Evolutionary conservation across 2,888 invertebrate genomes (phyloP).

Genomic region (Cynaeus angustus): DNA sequence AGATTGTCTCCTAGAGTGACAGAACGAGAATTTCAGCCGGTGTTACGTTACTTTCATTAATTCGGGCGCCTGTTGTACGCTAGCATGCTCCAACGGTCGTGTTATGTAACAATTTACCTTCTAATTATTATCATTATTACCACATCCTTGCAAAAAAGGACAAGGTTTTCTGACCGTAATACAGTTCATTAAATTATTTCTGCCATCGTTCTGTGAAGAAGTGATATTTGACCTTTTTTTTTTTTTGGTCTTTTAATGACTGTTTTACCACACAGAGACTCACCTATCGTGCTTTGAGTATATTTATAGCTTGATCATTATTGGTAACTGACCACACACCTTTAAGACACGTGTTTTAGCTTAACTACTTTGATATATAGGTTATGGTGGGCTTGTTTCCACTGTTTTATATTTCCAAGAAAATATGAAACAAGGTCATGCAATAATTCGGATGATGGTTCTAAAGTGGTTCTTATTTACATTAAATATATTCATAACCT

Average conservation of each 20-base stretch:
- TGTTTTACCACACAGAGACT: conserved; percentile 23
- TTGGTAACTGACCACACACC: conserved; percentile 27
- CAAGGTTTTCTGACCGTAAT: conserved; percentile 22
- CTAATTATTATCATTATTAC: conserved; percentile 11
- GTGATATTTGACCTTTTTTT: conserved; percentile 17
- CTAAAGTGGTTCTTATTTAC: too few species aligned
- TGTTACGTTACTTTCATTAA: not conserved
- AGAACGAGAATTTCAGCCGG: not conserved
- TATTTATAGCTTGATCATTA: conserved; percentile 26
- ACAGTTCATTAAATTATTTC: conserved; percentile 22
- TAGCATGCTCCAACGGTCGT: conserved; percentile 4
- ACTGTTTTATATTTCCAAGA: conserved; percentile 6
- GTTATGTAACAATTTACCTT: conserved; percentile 11
- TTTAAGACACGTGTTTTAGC: conserved; percentile 20
- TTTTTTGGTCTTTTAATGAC: conserved; percentile 7
- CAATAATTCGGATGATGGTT: too few species aligned
- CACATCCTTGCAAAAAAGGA: conserved; percentile 6
- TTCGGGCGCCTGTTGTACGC: not conserved
- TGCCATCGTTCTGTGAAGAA: not conserved
- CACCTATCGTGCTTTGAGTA: conserved; percentile 8
- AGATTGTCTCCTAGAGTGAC: conserved; percentile 7
- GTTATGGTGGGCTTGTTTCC: not conserved
- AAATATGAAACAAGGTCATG: not conserved
- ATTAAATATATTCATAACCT: too few species aligned
- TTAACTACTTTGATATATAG: not conserved